Evolutionary conservation across 2,113 vertebrate species (phyloP).

Genomic region (Pangasianodon gigas): DNA sequence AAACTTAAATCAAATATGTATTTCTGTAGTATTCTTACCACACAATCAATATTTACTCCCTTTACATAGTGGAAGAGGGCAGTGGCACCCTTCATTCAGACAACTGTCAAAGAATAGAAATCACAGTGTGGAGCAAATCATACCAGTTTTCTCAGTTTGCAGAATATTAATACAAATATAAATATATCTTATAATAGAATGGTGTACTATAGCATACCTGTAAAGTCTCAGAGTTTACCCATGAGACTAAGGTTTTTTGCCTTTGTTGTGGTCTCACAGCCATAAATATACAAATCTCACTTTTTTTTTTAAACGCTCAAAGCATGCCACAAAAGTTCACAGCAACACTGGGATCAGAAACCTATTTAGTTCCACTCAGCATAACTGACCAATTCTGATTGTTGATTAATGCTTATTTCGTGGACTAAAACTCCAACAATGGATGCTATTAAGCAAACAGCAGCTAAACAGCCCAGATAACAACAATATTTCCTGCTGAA

Average conservation of each 20-base stretch:
- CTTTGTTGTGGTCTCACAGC: not conserved
- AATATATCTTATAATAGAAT: not conserved
- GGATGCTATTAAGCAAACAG: not conserved
- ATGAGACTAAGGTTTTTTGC: not conserved
- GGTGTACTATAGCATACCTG: not conserved
- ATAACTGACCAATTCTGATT: not conserved
- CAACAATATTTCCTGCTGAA: not conserved
- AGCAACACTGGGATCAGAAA: not conserved
- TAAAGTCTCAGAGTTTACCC: not conserved
- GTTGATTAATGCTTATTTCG: not conserved
- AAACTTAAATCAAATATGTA: not conserved
- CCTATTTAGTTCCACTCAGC: not conserved
- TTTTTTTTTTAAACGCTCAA: not conserved
- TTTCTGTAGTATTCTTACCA: slow-evolving; percentile 12
- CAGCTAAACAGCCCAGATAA: not conserved
- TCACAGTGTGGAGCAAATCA: not conserved
- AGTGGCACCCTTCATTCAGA: not conserved
- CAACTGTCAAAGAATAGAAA: not conserved
- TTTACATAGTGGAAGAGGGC: not conserved
- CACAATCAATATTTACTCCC: slow-evolving; percentile 18
- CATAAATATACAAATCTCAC: not conserved
- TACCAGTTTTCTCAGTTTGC: not conserved
- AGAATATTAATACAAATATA: not conserved
- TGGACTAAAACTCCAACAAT: not conserved
- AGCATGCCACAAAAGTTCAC: not conserved